Conservation (phyloP, 2,797 vertebrate species). For the Thaleichthys pacificus region DNA sequence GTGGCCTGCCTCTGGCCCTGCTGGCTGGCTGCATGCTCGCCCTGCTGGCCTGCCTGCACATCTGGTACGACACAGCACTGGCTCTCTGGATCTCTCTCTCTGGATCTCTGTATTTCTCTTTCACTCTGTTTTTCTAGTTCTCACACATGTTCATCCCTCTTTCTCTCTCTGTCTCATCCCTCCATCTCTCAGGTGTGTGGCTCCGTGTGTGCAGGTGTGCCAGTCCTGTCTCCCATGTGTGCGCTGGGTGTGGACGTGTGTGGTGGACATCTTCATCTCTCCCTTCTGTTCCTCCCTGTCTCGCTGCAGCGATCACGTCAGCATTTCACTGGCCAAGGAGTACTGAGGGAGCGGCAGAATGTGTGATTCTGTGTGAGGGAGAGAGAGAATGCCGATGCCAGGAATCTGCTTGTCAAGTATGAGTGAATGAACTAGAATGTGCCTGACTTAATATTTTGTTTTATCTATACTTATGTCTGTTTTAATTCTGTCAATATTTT, state of each 20-base stretch:
- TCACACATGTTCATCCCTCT: too few relatives aligned
- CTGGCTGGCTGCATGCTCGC: conserved; percentile 75
- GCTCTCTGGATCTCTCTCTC: too few relatives aligned
- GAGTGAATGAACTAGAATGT: not conserved
- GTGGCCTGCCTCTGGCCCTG: conserved; percentile 76
- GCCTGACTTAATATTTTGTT: too few relatives aligned
- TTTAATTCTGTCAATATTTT: too few relatives aligned
- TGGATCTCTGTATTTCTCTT: too few relatives aligned
- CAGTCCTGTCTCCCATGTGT: conserved; percentile 76
- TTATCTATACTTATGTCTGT: too few relatives aligned
- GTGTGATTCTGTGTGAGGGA: conserved; percentile 20
- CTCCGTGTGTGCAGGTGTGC: conserved; percentile 77
- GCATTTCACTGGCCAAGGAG: conserved; percentile 68
- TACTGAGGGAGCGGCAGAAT: conserved; percentile 37
- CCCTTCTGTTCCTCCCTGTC: conserved; percentile 73
- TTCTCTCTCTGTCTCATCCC: not conserved
- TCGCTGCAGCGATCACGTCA: conserved; percentile 69
- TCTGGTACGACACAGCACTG: conserved; percentile 59
- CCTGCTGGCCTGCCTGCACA: conserved; percentile 75
- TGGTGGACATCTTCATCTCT: conserved; percentile 69
- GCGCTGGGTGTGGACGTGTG: conserved; percentile 71
- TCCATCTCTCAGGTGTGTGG: conserved; percentile 65
- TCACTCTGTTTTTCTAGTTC: too few relatives aligned
- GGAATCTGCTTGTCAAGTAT: not conserved
- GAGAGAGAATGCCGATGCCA: conserved; percentile 23